These are phyloP conservation scores for Petaurus breviceps DNA, from an alignment of 2,113 vertebrate species.

Conservation along the genomic window DNA sequence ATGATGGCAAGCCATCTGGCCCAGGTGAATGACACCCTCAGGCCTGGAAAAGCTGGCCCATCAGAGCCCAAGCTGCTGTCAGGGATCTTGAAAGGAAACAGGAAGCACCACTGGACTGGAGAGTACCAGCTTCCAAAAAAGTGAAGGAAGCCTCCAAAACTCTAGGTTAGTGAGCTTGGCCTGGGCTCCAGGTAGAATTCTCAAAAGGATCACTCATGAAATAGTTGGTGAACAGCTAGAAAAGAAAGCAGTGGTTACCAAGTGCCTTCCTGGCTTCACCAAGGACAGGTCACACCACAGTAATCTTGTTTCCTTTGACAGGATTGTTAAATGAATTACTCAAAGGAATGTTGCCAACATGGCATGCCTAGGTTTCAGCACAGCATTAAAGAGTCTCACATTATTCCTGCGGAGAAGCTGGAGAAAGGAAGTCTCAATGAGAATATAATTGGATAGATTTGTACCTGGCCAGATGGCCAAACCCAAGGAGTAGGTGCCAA, in stretches of 20 bases:
- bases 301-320: not conserved
- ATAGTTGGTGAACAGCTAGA: not conserved
- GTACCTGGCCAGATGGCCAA: not conserved
- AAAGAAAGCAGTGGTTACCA: not conserved
- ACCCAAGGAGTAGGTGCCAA: not conserved
- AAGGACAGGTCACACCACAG: not conserved
- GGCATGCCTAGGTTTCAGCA: not conserved
- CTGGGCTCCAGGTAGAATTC: not conserved
- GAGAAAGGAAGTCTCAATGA: not conserved
- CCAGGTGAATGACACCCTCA: not conserved
- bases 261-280: not conserved
- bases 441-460: not conserved
- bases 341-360: not conserved
- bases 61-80: not conserved
- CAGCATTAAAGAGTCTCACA: not conserved
- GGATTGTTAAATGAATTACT: not conserved
- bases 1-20: not conserved
- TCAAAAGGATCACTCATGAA: not conserved
- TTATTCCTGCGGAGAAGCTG: not conserved
- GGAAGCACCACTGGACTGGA: not conserved
- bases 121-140: not conserved
- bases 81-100: not conserved
- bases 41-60: not conserved
- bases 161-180: not conserved
- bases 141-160: not conserved